Evolutionary conservation across 2,888 invertebrate species (phyloP), one percentile per base, ranked within the genome.

Genomic region (Microplitis manilae): DNA sequence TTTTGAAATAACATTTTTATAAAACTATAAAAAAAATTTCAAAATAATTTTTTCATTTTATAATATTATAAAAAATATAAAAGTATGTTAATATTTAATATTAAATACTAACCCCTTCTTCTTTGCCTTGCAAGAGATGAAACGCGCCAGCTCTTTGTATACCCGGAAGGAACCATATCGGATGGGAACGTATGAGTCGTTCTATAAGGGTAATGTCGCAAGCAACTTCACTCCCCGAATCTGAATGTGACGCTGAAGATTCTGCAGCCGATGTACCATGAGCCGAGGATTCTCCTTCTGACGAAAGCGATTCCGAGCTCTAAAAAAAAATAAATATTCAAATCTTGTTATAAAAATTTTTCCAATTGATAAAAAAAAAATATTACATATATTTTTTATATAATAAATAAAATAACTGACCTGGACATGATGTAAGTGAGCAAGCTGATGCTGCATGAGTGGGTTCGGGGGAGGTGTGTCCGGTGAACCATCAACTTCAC

Each of bases 161-260:
- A 61, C 97, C 96, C 0, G 97, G 96, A 80, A 98, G 92, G 90
- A 96, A 98, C 98, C 98, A 98, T 86, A 98, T 96, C 65, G 97
- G 96, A 91, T 98, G 97, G 50, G 97, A 96, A 82, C 97, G 93
- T 87, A 97, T 94, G 83, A 98, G 93, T 81, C 97, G 93, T 90
- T 98, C 98, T 87, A 96, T 92, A 81, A 97, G 91, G 30, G 95
- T 94, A 87, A 97, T 95, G 91, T 95, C 95, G 90, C 96, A 96
- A 81, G 96, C 95, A 80, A 94, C 94, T 85, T 94, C 94, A 87
- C 93, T 93, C 82, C 93, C 93, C 77, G 92, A 92, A 68, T 91
- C 92, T 77, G 93, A 93, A 73, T 87, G 85, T 73, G 89, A 81
- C 7, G 72, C 81, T 72, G 87, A 86, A 79, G 87, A 88, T 79